Evolutionary conservation across 2,797 vertebrate genomes (phyloP).

Genomic region (Synaphobranchus kaupii): DNA sequence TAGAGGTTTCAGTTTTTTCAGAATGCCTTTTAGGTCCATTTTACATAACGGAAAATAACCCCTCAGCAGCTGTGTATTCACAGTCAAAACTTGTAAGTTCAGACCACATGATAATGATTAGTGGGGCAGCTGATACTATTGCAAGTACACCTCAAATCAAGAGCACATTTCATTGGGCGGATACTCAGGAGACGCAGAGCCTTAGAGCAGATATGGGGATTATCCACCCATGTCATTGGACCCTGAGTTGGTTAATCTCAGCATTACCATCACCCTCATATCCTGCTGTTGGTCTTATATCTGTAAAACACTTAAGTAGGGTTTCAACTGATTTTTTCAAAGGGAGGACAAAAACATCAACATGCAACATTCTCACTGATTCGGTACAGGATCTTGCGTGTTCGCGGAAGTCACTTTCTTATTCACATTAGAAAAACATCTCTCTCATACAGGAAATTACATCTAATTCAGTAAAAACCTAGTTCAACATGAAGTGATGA

Average conservation of each 20-base stretch:
- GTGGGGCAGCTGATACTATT: constrained; percentile 14
- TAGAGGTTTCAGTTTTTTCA: background rate
- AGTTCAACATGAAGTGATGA: no score
- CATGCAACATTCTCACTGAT: background rate
- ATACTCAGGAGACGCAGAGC: constrained; percentile 15
- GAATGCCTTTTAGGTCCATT: no score
- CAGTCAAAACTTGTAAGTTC: background rate
- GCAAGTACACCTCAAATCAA: constrained; percentile 32
- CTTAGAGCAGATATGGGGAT: constrained; percentile 27
- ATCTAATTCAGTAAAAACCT: no score
- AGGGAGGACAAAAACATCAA: no score
- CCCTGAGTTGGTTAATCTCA: constrained; percentile 6
- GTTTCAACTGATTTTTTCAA: background rate
- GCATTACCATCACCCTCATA: background rate
- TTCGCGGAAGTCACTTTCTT: no score
- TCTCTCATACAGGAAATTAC: no score
- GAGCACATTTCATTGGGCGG: constrained; percentile 37
- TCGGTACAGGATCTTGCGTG: no score
- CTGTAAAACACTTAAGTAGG: background rate
- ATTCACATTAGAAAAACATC: no score
- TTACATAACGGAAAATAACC: constrained; percentile 11
- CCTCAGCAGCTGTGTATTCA: background rate
- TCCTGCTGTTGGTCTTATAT: background rate
- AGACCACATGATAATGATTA: constrained; percentile 32
- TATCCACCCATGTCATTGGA: constrained; percentile 15